These are phyloP conservation scores for Scelioninae gen. 2 DNA, from an alignment of 2,888 invertebrate genomes.

Conservation along the genomic window DNA sequence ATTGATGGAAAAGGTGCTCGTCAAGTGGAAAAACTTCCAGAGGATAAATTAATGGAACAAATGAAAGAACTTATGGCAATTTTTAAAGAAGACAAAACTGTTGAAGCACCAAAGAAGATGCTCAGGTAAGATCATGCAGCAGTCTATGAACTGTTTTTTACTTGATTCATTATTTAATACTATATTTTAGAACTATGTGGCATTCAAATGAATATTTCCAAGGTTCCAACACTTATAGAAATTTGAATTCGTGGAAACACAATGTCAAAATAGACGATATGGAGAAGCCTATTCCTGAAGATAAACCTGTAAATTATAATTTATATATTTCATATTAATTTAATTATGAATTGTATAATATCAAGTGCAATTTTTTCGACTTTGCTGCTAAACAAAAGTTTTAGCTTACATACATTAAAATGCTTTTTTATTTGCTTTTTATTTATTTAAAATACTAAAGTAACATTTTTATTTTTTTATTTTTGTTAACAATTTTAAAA, in stretches of 20 bases:
- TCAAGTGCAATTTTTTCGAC: too few relatives aligned
- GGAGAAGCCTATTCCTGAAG: conserved; percentile 76
- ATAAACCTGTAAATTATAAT: conserved; percentile 68
- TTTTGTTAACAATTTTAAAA: too few relatives aligned
- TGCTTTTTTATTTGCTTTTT: too few relatives aligned
- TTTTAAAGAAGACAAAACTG: conserved; percentile 76
- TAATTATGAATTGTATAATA: too few relatives aligned
- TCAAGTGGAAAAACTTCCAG: conserved; percentile 78
- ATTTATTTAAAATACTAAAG: too few relatives aligned
- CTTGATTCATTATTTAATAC: too few relatives aligned
- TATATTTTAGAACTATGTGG: conserved; percentile 81
- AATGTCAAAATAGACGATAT: conserved; percentile 76
- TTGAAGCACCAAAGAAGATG: conserved; percentile 76
- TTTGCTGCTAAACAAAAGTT: too few relatives aligned
- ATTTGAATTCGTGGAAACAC: conserved; percentile 75
- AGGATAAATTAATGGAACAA: conserved; percentile 76
- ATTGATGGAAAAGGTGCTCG: conserved; percentile 79
- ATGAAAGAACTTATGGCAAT: conserved; percentile 76
- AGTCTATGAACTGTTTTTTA: too few relatives aligned
- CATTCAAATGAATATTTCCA: conserved; percentile 80
- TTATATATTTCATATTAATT: conserved; percentile 8
- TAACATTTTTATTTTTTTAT: too few relatives aligned
- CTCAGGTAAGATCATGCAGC: conserved; percentile 74
- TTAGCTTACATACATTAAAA: too few relatives aligned
- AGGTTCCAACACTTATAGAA: conserved; percentile 83